Percentiles rank a stretch among this genome's conserved stretches.
These are phyloP conservation scores for Heliconius sara DNA, from an alignment of 2,888 invertebrate species.

Conservation along the genomic window DNA sequence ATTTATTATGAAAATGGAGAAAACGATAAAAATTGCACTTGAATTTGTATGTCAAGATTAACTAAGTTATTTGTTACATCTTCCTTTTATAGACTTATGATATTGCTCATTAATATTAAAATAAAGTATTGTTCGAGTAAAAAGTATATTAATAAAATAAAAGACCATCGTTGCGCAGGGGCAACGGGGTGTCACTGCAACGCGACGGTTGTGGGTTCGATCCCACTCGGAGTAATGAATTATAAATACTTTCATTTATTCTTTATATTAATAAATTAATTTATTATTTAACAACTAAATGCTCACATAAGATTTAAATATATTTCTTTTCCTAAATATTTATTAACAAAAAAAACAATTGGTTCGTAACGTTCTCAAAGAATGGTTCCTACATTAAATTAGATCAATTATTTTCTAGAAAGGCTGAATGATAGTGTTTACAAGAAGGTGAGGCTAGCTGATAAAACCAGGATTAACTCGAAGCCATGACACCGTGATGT, in stretches of 20 bases:
- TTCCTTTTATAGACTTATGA: slow-evolving; percentile 2
- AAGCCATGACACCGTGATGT: slow-evolving; percentile 26
- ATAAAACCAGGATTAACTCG: slow-evolving; percentile 34
- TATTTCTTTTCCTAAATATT: background rate
- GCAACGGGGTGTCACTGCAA: too few relatives aligned
- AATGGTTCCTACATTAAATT: background rate
- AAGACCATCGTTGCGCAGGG: too few relatives aligned
- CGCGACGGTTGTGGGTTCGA: too few relatives aligned
- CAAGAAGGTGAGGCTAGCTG: slow-evolving; percentile 25
- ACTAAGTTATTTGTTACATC: background rate
- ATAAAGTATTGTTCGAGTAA: background rate
- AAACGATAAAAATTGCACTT: slow-evolving; percentile 4
- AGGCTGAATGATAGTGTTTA: slow-evolving; percentile 32
- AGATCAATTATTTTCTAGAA: slow-evolving; percentile 31
- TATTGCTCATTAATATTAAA: background rate
- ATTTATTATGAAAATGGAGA: slow-evolving; percentile 3
- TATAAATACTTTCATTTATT: too few relatives aligned
- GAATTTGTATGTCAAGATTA: slow-evolving; percentile 14
- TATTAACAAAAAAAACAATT: background rate
- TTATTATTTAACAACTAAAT: background rate
- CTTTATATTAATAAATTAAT: too few relatives aligned
- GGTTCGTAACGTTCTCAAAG: background rate
- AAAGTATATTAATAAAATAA: background rate
- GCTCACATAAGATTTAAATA: background rate
- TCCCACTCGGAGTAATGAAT: too few relatives aligned